phyloP scores from a whole-genome alignment of 2,797 vertebrate species.

The Champsocephalus esox region DNA sequence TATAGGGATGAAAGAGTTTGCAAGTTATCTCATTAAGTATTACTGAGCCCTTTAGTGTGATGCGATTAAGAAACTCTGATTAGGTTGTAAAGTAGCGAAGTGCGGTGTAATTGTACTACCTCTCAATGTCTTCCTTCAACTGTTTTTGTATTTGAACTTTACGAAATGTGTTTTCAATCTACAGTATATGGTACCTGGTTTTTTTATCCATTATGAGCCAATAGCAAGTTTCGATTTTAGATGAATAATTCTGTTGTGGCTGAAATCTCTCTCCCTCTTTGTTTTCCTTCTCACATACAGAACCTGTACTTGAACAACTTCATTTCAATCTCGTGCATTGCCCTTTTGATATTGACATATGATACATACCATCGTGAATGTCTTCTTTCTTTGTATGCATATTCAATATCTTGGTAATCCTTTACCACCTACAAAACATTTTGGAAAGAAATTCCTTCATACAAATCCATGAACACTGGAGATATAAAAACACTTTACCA shows the following conservation, averaged over 20 bases:
- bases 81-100: conserved; percentile 56
- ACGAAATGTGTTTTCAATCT: background rate
- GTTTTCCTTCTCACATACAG: conserved; percentile 1
- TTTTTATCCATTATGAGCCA: background rate
- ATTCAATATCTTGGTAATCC: background rate
- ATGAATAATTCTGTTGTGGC: background rate
- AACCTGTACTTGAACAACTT: background rate
- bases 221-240: background rate
- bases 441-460: background rate
- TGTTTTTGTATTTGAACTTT: conserved; percentile 34
- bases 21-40: conserved; percentile 73
- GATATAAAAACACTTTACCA: background rate
- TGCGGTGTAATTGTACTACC: conserved; percentile 38
- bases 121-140: conserved; percentile 34
- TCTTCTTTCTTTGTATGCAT: background rate
- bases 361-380: background rate
- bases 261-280: background rate
- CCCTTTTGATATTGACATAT: background rate
- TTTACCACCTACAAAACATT: background rate
- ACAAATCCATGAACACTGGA: background rate
- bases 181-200: background rate
- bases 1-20: conserved; percentile 64
- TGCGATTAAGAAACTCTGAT: conserved; percentile 72
- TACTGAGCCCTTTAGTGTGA: conserved; percentile 66
- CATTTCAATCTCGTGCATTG: background rate